These are phyloP conservation scores for Habrosyne pyritoides DNA, from an alignment of 2,888 invertebrate genomes.

Conservation along the genomic window DNA sequence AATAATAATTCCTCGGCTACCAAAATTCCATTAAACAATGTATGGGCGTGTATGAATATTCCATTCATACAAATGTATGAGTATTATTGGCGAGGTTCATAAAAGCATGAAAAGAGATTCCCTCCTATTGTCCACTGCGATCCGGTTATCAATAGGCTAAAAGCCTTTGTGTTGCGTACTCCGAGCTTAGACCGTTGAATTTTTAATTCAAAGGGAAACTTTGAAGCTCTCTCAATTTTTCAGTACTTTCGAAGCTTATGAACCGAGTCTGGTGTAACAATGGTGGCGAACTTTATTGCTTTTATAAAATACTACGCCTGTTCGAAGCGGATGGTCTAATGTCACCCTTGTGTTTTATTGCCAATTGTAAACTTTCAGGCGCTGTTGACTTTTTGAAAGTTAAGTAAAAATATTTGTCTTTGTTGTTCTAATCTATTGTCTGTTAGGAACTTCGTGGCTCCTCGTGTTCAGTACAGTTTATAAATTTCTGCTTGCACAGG, in stretches of 20 bases:
- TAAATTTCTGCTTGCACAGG: no score
- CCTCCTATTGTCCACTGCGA: neutral
- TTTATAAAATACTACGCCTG: conserved; percentile 5
- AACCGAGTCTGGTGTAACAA: neutral
- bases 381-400: neutral
- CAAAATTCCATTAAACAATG: neutral
- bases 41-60: neutral
- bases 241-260: neutral
- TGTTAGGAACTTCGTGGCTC: no score
- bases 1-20: neutral
- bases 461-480: no score
- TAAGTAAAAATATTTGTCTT: no score
- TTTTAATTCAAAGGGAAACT: conserved; percentile 30
- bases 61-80: conserved; percentile 1
- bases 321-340: neutral
- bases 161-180: neutral
- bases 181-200: conserved; percentile 11
- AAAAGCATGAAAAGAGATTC: conserved; percentile 6
- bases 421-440: no score
- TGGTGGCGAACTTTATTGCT: conserved; percentile 16
- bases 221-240: conserved; percentile 3
- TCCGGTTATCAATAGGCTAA: conserved; percentile 5
- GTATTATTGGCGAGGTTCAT: neutral
- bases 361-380: conserved; percentile 1
- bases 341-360: neutral